A percentile compares a stretch with the other conserved stretches of the same genome.
Conservation (phyloP, 2,888 invertebrate genomes). For the Peribatodes rhomboidaria region DNA sequence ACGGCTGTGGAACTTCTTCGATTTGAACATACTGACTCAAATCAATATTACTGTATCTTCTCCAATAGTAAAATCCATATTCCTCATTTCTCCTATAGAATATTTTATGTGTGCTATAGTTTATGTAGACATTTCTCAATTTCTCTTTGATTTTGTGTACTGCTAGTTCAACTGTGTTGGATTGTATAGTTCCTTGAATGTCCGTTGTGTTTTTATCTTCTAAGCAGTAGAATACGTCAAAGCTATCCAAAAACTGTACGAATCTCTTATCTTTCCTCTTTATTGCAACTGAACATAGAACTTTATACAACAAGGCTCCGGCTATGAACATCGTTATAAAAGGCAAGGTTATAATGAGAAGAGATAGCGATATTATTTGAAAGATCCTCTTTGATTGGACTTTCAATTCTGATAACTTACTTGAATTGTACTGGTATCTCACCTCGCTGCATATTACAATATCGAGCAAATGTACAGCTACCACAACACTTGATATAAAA, state of each 20-base stretch:
- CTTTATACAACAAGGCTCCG: constrained; percentile 59
- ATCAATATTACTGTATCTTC: constrained; percentile 55
- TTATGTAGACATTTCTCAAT: constrained; percentile 44
- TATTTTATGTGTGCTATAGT: constrained; percentile 67
- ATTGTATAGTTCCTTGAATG: constrained; percentile 77
- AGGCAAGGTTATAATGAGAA: constrained; percentile 52
- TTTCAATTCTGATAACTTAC: constrained; percentile 14
- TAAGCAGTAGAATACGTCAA: constrained; percentile 84
- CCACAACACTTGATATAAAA: constrained; percentile 15
- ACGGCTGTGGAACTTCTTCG: constrained; percentile 22
- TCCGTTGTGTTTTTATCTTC: constrained; percentile 81
- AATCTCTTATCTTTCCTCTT: constrained; percentile 67
- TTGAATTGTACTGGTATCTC: constrained; percentile 20
- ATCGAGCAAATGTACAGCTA: constrained; percentile 9
- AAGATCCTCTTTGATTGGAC: constrained; percentile 7
- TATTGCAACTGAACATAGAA: constrained; percentile 61
- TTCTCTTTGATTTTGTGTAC: constrained; percentile 60
- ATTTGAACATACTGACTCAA: constrained; percentile 77
- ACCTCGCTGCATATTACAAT: constrained; percentile 24
- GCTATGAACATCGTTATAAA: constrained; percentile 44
- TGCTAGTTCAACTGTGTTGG: constrained; percentile 56
- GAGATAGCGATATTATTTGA: constrained; percentile 33
- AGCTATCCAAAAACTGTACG: constrained; percentile 78
- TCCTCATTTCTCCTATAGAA: constrained; percentile 73
- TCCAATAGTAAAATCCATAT: constrained; percentile 78